Conservation (phyloP, 2,797 vertebrate species). For the Hipposideros larvatus region DNA sequence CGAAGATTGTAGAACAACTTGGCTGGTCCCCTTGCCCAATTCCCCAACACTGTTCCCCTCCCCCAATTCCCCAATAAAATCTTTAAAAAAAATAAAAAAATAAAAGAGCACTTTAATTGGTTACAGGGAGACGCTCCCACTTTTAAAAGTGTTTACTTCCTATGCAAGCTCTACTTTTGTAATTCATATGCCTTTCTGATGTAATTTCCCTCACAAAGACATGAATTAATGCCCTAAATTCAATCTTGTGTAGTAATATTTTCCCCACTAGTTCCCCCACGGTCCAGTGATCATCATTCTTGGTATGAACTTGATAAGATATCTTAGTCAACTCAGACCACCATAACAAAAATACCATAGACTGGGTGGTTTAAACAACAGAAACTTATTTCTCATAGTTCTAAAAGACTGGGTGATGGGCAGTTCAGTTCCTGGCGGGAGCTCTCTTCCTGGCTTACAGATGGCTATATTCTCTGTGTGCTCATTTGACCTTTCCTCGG, state of each 20-base stretch:
- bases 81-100: too few species aligned
- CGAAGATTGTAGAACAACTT: too few species aligned
- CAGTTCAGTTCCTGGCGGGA: background rate
- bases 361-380: background rate
- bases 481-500: background rate
- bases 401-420: background rate
- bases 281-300: background rate
- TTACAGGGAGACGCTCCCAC: background rate
- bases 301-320: background rate
- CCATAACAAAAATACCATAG: background rate
- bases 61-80: too few species aligned
- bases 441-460: background rate
- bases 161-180: background rate
- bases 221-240: background rate
- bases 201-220: background rate
- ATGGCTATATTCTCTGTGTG: background rate
- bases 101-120: background rate
- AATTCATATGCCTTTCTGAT: conserved; percentile 9
- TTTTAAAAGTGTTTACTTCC: conserved; percentile 34
- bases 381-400: background rate
- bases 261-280: background rate
- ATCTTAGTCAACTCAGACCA: background rate
- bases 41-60: too few species aligned
- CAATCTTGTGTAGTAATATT: background rate
- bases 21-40: too few species aligned